Evolutionary conservation across 2,888 invertebrate species (phyloP).

Genomic region (Liposcelis brunnea): DNA sequence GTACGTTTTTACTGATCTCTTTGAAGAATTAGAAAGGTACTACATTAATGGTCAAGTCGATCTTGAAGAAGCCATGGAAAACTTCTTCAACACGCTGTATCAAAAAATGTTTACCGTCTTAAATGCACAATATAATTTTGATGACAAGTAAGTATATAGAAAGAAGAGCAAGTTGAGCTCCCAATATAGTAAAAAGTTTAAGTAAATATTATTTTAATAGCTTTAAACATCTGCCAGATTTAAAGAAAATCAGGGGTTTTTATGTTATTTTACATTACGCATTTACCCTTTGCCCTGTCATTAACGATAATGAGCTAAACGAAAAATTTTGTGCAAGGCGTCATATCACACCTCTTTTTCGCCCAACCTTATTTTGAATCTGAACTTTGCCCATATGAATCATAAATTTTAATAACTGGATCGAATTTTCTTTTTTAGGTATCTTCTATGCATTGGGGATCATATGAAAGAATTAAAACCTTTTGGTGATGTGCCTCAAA

Average conservation of each 20-base stretch:
- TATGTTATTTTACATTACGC: not conserved
- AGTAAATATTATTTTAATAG: too few relatives aligned
- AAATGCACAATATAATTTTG: slow-evolving; percentile 81
- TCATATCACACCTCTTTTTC: too few relatives aligned
- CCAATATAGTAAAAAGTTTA: not conserved
- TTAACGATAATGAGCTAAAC: too few relatives aligned
- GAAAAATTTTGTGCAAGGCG: too few relatives aligned
- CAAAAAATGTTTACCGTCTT: slow-evolving; percentile 92
- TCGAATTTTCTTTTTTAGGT: slow-evolving; percentile 30
- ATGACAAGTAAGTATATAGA: slow-evolving; percentile 55
- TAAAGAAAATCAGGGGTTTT: not conserved
- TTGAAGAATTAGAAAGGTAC: slow-evolving; percentile 75
- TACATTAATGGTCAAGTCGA: slow-evolving; percentile 71
- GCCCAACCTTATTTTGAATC: not conserved
- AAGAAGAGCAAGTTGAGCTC: slow-evolving; percentile 20
- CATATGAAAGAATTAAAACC: slow-evolving; percentile 88
- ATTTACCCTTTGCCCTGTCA: not conserved
- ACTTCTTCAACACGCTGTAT: slow-evolving; percentile 82
- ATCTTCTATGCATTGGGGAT: slow-evolving; percentile 71
- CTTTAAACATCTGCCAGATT: too few relatives aligned
- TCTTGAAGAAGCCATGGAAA: slow-evolving; percentile 73
- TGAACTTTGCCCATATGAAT: too few relatives aligned
- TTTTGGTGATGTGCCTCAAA: slow-evolving; percentile 87
- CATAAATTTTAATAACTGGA: slow-evolving; percentile 4
- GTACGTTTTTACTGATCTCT: slow-evolving; percentile 81